These are phyloP conservation scores for Motacilla alba DNA, from an alignment of 2,113 vertebrate genomes.

Conservation along the genomic window DNA sequence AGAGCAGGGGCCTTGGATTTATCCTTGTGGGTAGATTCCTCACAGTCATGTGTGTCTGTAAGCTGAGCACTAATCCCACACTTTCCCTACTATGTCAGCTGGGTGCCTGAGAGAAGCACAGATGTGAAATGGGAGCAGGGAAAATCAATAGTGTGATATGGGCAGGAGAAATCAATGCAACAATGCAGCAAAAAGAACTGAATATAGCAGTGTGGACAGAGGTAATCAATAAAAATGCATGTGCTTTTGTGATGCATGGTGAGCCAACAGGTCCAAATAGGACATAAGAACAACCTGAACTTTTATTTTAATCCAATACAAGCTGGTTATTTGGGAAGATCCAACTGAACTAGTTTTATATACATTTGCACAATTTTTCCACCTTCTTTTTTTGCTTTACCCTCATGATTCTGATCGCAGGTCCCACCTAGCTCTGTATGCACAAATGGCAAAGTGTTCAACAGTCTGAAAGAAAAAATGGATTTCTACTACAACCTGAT, in stretches of 20 bases:
- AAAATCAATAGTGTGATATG: constrained; percentile 27
- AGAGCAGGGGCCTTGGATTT: background rate
- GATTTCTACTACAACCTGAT: background rate
- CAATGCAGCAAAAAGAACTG: background rate
- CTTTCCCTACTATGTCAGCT: background rate
- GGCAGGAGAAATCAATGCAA: constrained; percentile 43
- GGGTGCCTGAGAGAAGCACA: background rate
- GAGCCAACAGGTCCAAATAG: background rate
- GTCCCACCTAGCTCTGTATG: background rate
- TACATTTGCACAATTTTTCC: background rate
- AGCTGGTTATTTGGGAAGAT: background rate
- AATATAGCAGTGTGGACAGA: background rate
- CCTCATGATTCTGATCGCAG: background rate
- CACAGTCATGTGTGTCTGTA: background rate
- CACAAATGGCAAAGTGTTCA: background rate
- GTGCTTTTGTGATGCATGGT: background rate
- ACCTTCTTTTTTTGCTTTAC: rapidly evolving
- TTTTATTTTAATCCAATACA: background rate
- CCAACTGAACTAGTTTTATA: background rate
- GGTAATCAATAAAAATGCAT: background rate
- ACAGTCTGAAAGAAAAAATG: background rate
- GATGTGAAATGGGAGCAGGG: background rate
- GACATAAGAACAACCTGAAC: background rate
- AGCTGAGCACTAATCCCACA: background rate
- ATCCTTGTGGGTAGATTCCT: background rate